Base-by-base conservation (phyloP, 2,113 vertebrate species). In the Thunnus thynnus region DNA sequence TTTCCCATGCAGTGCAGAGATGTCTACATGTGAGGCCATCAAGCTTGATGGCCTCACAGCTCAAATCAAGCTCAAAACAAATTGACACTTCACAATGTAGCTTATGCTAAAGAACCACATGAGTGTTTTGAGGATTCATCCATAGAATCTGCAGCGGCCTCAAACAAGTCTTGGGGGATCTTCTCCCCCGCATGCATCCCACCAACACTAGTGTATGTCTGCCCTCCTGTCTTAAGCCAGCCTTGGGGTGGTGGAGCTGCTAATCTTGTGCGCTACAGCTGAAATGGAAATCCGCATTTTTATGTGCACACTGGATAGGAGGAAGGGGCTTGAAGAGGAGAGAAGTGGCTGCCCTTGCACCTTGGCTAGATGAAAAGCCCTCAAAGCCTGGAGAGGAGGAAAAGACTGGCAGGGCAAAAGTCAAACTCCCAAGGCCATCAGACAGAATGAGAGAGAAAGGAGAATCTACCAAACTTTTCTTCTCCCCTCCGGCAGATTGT, bases 281-380 rank as follows among this genome's bases (percentile, higher is more conserved):
- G 86, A 93, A 92, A 94, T 95, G 94, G 93, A 94, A 94, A 92
- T 93, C 69, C 57, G 12, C 50, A 50, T 77, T 85, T 83, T 76
- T 80, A 60, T 81, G 82, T 79, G 75, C 71, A 55, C 47, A 68
- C n/a, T 66, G 72, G 75, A 76, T 54, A 52, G 84, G 74, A 78
- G 81, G 80, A 80, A 80, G 74, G 84, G 78, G 85, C 77, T 70
- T 76, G 82, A 83, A 80, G 85, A 84, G 78, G 90, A 89, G 83
- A 83, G 80, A 85, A 90, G 92, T 90, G 91, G 86, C 91, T 93
- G 93, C 91, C 92, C 94, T 94, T 86, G 86, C 90, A 92, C 92
- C 92, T 93, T 88, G 82, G 89, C 27, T 87, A 94, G 93, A 95
- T 93, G 89, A 94, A 94, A 95, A 93, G 85, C 90, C 76, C 88